These are phyloP conservation scores for Cyphomyrus discorhynchus DNA, from an alignment of 2,113 vertebrate species.

Conservation along the genomic window DNA sequence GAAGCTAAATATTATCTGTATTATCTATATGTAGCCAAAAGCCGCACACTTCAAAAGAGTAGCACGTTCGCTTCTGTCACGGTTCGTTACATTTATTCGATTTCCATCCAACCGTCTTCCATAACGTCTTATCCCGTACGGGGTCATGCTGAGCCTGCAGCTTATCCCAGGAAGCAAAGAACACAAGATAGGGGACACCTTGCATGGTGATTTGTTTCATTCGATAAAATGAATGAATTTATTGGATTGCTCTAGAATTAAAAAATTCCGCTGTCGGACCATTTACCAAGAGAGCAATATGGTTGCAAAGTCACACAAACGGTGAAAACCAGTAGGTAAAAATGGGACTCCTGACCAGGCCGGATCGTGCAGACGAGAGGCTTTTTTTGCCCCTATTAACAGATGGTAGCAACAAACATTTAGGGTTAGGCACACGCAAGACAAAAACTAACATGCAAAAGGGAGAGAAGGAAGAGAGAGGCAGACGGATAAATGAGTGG, in stretches of 20 bases:
- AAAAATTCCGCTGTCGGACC: neutral
- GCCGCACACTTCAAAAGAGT: neutral
- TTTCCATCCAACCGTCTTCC: neutral
- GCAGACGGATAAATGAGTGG: slow-evolving; percentile 14
- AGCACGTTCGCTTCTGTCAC: neutral
- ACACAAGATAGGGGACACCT: neutral
- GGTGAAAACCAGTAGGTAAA: neutral
- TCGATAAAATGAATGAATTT: neutral
- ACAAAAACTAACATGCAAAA: slow-evolving; percentile 46
- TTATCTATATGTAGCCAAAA: neutral
- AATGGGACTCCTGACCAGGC: slow-evolving; percentile 16
- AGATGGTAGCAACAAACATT: slow-evolving; percentile 20
- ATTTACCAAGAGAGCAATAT: neutral
- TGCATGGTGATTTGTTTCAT: neutral
- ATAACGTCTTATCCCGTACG: neutral
- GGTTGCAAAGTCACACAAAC: neutral
- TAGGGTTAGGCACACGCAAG: slow-evolving; percentile 24
- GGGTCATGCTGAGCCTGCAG: neutral
- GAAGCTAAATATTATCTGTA: neutral
- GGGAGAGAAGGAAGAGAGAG: slow-evolving; percentile 37
- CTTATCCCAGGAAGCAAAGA: neutral
- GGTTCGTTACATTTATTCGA: neutral
- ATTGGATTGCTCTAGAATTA: neutral
- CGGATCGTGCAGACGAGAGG: neutral
- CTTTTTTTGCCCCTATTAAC: slow-evolving; percentile 2